Base-by-base conservation (phyloP, 2,888 invertebrate genomes). In the Xestia ashworthii region DNA sequence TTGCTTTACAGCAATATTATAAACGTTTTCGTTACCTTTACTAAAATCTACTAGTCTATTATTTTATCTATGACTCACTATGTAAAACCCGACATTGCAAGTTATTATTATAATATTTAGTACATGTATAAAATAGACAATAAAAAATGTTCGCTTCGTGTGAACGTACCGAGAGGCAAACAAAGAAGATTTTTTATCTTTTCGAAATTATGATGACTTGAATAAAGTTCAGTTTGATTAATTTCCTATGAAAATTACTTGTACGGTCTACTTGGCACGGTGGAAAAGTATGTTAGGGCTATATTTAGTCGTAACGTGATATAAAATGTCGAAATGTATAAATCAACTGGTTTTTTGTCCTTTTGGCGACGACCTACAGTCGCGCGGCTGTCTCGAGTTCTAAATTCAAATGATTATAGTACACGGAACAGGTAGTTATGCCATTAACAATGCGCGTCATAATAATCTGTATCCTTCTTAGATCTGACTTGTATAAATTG, bases 151-250 rank as follows among this genome's bases (percentile, higher is more conserved):
- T 66, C 74, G 77, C 72, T 79, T 60, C 87, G 89, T 88, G 88
- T 89, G 88, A 88, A 88, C 82, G 74, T 65, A 84, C 81, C 76
- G 88, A 81, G 88, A 81, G 78, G 76, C 89, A 89, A 83, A 88
- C 85, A 89, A 89, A 87, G 87, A 66, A 74, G 82, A 69, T 87
- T 85, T 86, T 87, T 86, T 89, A 80, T 86, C 85, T 83, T 79
- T 77, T n/a, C 72, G 69, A 82, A 89, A 89, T 87, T 82, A 88
- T 89, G 82, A 87, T 87, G 82, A 84, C 86, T 86, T 44, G 79
- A 76, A 83, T 44, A 80, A 73, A 89, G 89, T 89, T 88, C 85
- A 87, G 80, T 86, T 81, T 89, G 89, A 89, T 88, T 89, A 86
- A 86, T 89, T 89, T 87, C 71, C 72, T 84, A 84, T 79, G 81